Conservation (phyloP, 2,888 invertebrate genomes). For the Micropterix aruncella region DNA sequence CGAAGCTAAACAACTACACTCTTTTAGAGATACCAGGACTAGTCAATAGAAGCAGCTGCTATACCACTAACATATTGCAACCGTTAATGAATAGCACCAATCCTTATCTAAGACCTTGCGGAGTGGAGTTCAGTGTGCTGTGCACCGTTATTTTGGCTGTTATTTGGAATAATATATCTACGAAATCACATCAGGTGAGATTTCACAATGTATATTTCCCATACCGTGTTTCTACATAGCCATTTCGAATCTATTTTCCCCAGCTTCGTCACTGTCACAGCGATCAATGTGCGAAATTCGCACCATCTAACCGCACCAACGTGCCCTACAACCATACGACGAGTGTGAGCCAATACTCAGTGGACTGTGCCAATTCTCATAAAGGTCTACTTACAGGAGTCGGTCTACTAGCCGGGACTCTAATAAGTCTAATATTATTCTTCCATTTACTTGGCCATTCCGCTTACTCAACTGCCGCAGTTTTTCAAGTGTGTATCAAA, state of each 20-base stretch:
- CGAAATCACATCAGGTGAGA: slow-evolving; percentile 34
- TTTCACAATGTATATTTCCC: slow-evolving; percentile 16
- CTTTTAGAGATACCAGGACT: no score
- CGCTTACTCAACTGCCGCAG: slow-evolving; percentile 41
- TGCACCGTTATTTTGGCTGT: slow-evolving; percentile 66
- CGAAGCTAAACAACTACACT: not conserved
- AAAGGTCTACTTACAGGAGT: slow-evolving; percentile 53
- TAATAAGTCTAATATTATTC: slow-evolving; percentile 56
- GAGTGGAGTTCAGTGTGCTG: slow-evolving; percentile 70
- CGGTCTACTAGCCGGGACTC: slow-evolving; percentile 51
- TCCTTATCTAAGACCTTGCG: slow-evolving; percentile 68
- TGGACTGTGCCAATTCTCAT: slow-evolving; percentile 63
- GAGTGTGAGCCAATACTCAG: slow-evolving; percentile 42
- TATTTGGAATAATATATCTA: slow-evolving; percentile 64
- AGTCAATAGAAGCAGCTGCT: slow-evolving; percentile 30
- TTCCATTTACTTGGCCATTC: slow-evolving; percentile 45
- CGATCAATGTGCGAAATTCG: no score
- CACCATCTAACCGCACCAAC: no score
- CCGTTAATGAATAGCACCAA: slow-evolving; percentile 49
- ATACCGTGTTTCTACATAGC: no score
- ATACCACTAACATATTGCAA: slow-evolving; percentile 39
- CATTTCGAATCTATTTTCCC: no score
- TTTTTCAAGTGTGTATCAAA: slow-evolving; percentile 36
- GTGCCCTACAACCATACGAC: no score
- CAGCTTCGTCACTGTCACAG: no score